Conservation (phyloP, 2,113 vertebrate genomes). For the Zosterops hypoxanthus region DNA sequence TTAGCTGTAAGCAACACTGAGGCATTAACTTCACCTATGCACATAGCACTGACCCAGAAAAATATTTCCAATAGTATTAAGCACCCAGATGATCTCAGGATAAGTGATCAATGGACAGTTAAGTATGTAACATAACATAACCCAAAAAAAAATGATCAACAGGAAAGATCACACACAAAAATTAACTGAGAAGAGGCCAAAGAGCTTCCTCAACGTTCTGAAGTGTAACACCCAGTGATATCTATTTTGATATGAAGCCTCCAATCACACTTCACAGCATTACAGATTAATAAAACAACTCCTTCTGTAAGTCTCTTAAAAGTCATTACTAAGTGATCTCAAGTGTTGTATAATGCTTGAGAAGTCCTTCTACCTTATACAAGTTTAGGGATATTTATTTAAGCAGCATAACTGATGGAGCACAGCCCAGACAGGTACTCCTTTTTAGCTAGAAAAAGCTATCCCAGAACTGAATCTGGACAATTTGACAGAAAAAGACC, state of each 20-base stretch:
- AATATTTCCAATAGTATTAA: slow-evolving; percentile 40
- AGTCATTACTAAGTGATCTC: slow-evolving; percentile 34
- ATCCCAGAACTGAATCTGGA: slow-evolving; percentile 13
- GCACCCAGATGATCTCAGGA: slow-evolving; percentile 39
- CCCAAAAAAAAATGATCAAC: slow-evolving; percentile 6
- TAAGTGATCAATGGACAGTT: slow-evolving; percentile 27
- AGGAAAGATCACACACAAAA: slow-evolving; percentile 46
- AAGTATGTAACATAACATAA: slow-evolving; percentile 21
- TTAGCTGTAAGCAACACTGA: not conserved
- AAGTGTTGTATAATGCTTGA: slow-evolving; percentile 28
- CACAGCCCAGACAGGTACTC: not conserved
- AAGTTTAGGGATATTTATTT: slow-evolving; percentile 11
- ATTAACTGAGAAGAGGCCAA: slow-evolving; percentile 7
- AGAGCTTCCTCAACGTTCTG: not conserved
- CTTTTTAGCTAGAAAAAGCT: not conserved
- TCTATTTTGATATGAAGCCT: slow-evolving; percentile 7
- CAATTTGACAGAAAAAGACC: slow-evolving; percentile 6
- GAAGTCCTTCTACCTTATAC: slow-evolving; percentile 8
- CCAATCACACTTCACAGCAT: slow-evolving; percentile 13
- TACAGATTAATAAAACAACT: slow-evolving; percentile 25
- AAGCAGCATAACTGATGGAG: not conserved
- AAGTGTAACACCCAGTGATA: not conserved
- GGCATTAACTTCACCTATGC: not conserved
- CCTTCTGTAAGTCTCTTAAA: slow-evolving; percentile 23
- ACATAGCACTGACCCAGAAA: not conserved